A percentile compares a stretch with the other conserved stretches of the same genome.
These are phyloP conservation scores for Actinia equina DNA, from an alignment of 64 coral and sea anemone genomes.

Conservation along the genomic window DNA sequence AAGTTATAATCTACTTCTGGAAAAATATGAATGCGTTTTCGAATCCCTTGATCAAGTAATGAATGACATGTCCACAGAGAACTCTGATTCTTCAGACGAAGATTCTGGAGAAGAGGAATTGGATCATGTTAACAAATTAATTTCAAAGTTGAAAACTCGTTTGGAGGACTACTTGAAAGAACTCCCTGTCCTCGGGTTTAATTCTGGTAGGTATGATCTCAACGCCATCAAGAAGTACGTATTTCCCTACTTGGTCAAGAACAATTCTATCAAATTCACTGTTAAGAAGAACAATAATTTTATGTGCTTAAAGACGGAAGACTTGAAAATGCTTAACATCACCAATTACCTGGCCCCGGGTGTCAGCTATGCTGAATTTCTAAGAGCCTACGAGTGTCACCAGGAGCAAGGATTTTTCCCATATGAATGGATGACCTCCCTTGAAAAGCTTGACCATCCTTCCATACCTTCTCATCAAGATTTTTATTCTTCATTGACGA, in stretches of 20 bases:
- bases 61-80: too few relatives aligned
- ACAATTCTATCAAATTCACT: background rate
- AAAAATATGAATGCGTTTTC: too few relatives aligned
- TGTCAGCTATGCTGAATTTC: slow-evolving; percentile 21
- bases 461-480: background rate
- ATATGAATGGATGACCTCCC: slow-evolving; percentile 9
- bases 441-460: background rate
- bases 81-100: too few relatives aligned
- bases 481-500: slow-evolving; percentile 1
- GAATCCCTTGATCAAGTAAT: too few relatives aligned
- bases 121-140: too few relatives aligned
- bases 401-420: slow-evolving; percentile 23
- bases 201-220: background rate
- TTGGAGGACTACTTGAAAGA: slow-evolving; percentile 12
- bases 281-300: slow-evolving; percentile 13
- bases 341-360: slow-evolving; percentile 32
- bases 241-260: background rate
- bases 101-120: too few relatives aligned
- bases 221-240: slow-evolving; percentile 1
- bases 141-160: too few relatives aligned
- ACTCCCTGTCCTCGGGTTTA: background rate
- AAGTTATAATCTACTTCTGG: too few relatives aligned
- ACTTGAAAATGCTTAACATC: slow-evolving; percentile 16
- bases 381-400: slow-evolving; percentile 38
- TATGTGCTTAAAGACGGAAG: slow-evolving; percentile 12